Base-by-base conservation (phyloP, 2,113 vertebrate species). In the human (Homo sapiens) region DNA sequence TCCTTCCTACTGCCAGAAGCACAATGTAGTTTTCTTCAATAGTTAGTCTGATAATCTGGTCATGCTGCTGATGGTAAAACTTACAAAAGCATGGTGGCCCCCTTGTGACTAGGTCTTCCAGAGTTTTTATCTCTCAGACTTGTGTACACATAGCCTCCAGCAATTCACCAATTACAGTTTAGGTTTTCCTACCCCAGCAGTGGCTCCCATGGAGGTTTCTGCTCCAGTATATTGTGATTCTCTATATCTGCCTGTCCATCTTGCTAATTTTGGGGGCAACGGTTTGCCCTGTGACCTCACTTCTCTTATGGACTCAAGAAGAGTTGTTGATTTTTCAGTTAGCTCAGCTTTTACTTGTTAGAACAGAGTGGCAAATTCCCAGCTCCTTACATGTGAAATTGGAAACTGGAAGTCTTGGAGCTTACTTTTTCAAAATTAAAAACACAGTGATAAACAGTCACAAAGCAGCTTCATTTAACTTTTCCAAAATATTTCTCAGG, bases 341-440 rank as follows among this genome's bases (percentile, higher is more conserved):
- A 73, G 52, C 48, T 81, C 61, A 81, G 17, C 25, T 82, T n/a
- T 72, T 32, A 73, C 50, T 72, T 89, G 25, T 89, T 48, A 38
- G 32, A 83, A 59, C 25, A 38, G 9, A 86, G n/a, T 66, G n/a
- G 17, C 8, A 32, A 25, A 30, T 59, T 57, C 48, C 68, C 79
- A 57, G 13, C 12, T 70, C 48, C 50, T 70, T 70, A 59, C 7
- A 23, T 38, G 61, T n/a, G 17, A 94, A 59, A 57, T 11, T 2
- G 10, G 61, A 94, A 80, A 66, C 20, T 14, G 43, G 20, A 66
- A 64, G 38, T 45, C 82, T 68, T 79, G 27, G 38, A 57, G 14
- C 35, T 78, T 87, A 55, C 13, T 72, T 52, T 88, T 97, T 87
- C 66, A 93, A 40, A 92, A 95, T 52, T 64, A 64, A 84, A 78